Percentiles rank a stretch among this genome's conserved stretches.
phyloP scores from a whole-genome alignment of 2,888 invertebrate species.

The Drosophila tripunctata region DNA sequence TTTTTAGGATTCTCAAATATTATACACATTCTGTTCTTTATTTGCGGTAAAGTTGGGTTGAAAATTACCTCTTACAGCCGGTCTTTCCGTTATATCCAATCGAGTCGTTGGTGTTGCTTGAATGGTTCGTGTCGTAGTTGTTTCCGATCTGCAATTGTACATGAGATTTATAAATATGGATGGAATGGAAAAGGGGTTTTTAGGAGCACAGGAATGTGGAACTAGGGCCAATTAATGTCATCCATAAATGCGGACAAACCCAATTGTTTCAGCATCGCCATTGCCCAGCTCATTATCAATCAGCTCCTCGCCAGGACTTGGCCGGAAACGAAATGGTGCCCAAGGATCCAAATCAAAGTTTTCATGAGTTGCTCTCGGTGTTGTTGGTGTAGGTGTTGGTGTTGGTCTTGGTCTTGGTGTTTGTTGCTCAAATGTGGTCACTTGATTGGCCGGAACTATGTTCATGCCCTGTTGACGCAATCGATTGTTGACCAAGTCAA shows the following conservation, averaged over 20 bases:
- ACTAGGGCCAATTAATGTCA: constrained; percentile 15
- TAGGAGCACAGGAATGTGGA: neutral
- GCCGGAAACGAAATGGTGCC: constrained; percentile 62
- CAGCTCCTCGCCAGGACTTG: constrained; percentile 27
- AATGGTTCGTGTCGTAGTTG: constrained; percentile 25
- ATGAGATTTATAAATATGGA: neutral
- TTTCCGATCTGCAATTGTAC: constrained; percentile 21
- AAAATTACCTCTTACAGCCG: constrained; percentile 57
- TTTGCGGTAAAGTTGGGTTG: neutral
- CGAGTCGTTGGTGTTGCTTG: constrained; percentile 28
- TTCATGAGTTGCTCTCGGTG: neutral
- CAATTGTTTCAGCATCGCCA: constrained; percentile 9
- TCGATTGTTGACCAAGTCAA: constrained; percentile 55
- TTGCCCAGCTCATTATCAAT: constrained; percentile 21
- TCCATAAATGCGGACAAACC: constrained; percentile 48
- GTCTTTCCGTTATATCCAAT: constrained; percentile 33
- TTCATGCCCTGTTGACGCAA: constrained; percentile 64
- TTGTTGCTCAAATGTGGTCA: constrained; percentile 3
- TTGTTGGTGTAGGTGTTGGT: constrained; percentile 3
- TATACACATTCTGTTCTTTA: no score
- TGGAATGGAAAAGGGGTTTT: neutral
- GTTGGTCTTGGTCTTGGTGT: neutral
- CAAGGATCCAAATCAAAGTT: constrained; percentile 47
- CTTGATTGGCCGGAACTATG: constrained; percentile 48
- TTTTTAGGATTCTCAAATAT: neutral